Percentiles rank a stretch among this genome's conserved stretches.
Evolutionary conservation across 2,113 vertebrate genomes (phyloP).

Genomic region (Strix aluco): DNA sequence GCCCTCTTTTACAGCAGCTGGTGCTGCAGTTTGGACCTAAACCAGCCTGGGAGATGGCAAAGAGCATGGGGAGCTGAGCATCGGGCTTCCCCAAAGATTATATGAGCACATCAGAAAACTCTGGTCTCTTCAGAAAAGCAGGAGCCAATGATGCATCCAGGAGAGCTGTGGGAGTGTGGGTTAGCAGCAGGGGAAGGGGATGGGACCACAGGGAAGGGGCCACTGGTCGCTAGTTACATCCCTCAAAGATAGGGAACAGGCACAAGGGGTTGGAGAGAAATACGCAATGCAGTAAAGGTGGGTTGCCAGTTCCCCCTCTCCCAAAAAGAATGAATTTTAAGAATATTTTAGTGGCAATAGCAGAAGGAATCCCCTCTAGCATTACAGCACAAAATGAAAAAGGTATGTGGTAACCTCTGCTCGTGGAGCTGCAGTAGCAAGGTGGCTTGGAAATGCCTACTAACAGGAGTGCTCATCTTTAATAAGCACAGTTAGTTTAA

Average conservation of each 20-base stretch:
- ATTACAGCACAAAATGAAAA: not conserved
- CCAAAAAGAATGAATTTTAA: not conserved
- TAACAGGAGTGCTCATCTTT: not conserved
- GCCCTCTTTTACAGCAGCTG: not conserved
- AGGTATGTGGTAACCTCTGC: not conserved
- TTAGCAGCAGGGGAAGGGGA: not conserved
- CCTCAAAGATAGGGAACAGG: not conserved
- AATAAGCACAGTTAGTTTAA: not conserved
- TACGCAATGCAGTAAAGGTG: not conserved
- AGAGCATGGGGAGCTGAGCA: not conserved
- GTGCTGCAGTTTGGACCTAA: not conserved
- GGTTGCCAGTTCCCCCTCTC: not conserved
- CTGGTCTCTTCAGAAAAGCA: not conserved
- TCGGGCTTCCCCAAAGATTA: not conserved
- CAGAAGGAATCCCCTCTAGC: not conserved
- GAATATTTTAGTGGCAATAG: not conserved
- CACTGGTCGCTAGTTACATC: not conserved
- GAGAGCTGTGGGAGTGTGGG: not conserved
- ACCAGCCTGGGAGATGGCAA: not conserved
- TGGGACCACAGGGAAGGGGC: not conserved
- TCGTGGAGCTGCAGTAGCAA: not conserved
- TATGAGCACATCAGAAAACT: not conserved
- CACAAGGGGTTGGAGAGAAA: not conserved
- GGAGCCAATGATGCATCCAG: rapidly evolving
- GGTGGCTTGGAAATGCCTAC: not conserved